phyloP scores from a whole-genome alignment of 2,113 vertebrate genomes.

The Neodon shergylaensis region DNA sequence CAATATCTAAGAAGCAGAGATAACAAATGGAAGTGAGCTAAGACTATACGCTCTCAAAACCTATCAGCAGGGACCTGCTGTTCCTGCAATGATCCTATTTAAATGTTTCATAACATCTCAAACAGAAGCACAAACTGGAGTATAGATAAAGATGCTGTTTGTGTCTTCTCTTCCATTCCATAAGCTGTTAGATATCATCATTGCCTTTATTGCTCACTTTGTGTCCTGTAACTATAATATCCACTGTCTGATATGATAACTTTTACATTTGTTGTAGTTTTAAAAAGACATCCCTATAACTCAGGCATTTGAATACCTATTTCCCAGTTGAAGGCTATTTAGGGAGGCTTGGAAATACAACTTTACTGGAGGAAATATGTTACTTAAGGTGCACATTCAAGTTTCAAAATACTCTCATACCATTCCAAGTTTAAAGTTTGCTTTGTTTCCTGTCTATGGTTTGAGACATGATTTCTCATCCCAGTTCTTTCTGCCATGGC shows the following conservation, averaged over 20 bases:
- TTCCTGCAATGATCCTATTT: neutral
- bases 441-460: neutral
- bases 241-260: neutral
- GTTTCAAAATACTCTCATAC: neutral
- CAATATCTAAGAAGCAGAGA: neutral
- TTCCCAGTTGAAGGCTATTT: neutral
- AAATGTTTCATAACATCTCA: neutral
- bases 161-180: neutral
- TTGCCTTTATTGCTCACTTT: neutral
- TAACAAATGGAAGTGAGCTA: neutral
- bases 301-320: neutral
- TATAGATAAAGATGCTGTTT: neutral
- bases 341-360: neutral
- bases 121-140: neutral
- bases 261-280: neutral
- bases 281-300: neutral
- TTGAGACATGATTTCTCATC: neutral
- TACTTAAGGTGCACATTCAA: neutral
- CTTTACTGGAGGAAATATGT: neutral
- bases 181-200: neutral
- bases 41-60: neutral
- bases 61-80: neutral
- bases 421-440: neutral
- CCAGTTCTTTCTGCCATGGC: neutral
- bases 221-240: neutral